These are phyloP conservation scores for Cassiopea xamachana DNA, from an alignment of 30 jellyfish, hydroid and myxozoan species.

Conservation along the genomic window DNA sequence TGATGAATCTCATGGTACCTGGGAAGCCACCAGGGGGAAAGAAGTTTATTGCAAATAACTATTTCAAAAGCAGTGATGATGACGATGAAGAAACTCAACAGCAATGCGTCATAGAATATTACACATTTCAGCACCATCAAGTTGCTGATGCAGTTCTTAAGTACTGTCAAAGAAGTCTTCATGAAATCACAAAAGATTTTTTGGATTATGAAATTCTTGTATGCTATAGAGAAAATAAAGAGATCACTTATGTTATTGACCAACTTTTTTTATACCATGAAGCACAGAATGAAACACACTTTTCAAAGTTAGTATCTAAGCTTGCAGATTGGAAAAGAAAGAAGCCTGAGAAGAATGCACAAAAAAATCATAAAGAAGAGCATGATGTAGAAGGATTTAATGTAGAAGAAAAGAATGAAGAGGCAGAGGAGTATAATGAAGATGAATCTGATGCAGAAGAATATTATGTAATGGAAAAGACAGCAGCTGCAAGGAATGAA, in stretches of 20 bases:
- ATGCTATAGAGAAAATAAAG: constrained; percentile 2
- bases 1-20: constrained; percentile 48
- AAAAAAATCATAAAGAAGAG: too few species aligned
- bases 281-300: constrained; percentile 14
- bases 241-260: constrained; percentile 7
- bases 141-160: constrained; percentile 28
- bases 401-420: too few species aligned
- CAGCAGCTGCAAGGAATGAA: too few species aligned
- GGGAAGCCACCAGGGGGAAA: constrained; percentile 16
- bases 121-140: constrained; percentile 58
- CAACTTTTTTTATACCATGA: constrained; percentile 46
- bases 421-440: too few species aligned
- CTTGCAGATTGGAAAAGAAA: neutral
- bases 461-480: too few species aligned
- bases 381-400: too few species aligned
- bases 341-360: too few species aligned
- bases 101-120: constrained; percentile 10
- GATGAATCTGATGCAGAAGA: too few species aligned
- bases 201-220: constrained; percentile 23
- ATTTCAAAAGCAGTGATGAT: neutral
- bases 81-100: neutral
- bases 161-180: constrained; percentile 33
- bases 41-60: neutral
- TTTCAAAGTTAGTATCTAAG: constrained; percentile 40
- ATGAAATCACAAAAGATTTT: constrained; percentile 36